These are phyloP conservation scores for Casuarius casuarius DNA, from an alignment of 2,113 vertebrate genomes.

Conservation along the genomic window DNA sequence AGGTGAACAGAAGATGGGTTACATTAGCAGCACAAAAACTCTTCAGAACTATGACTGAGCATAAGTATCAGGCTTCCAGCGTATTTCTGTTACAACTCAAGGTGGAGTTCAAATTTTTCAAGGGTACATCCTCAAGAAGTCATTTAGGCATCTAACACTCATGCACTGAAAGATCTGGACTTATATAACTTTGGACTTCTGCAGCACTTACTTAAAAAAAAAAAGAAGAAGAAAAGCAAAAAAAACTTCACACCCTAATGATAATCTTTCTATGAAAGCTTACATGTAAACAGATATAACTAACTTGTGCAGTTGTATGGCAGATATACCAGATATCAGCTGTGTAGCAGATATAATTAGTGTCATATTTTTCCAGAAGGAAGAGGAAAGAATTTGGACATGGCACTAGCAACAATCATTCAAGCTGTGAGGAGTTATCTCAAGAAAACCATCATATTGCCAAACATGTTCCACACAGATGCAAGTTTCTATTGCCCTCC, in stretches of 20 bases:
- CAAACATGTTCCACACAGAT: conserved; percentile 17
- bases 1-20: background rate
- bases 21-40: background rate
- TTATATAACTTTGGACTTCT: background rate
- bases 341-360: too few relatives aligned
- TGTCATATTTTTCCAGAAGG: background rate
- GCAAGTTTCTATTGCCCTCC: background rate
- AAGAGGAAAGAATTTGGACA: background rate
- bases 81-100: background rate
- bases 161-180: background rate
- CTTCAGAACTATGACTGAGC: background rate
- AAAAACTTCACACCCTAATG: background rate
- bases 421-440: background rate
- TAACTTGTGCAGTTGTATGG: background rate
- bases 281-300: background rate
- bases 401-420: background rate
- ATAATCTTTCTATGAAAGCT: background rate
- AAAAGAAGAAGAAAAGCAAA: background rate
- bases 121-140: background rate
- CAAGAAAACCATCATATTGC: background rate
- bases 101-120: background rate
- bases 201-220: background rate
- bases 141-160: background rate
- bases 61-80: background rate
- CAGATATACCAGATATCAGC: too few relatives aligned